phyloP scores from a whole-genome alignment of 2,113 vertebrate genomes.

The Caranx ignobilis region DNA sequence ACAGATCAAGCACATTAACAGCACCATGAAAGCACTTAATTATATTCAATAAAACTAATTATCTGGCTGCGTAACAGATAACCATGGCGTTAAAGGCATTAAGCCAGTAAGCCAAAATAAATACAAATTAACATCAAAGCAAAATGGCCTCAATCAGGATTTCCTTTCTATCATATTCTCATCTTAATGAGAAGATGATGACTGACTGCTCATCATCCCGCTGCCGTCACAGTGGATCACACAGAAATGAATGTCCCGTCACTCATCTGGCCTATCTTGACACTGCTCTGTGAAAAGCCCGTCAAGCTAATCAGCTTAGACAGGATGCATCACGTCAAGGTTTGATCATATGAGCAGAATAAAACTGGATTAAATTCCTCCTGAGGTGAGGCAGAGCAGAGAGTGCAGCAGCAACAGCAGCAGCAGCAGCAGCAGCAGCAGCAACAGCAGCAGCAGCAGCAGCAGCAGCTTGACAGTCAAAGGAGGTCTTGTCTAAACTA shows the following conservation, averaged over 20 bases:
- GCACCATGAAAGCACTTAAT: conserved; percentile 29
- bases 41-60: conserved; percentile 37
- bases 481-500: background rate
- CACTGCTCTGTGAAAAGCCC: conserved; percentile 19
- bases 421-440: too few species aligned
- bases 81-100: conserved; percentile 15
- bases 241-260: conserved; percentile 35
- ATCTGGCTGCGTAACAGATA: conserved; percentile 29
- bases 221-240: conserved; percentile 47
- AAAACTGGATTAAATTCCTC: conserved; percentile 63
- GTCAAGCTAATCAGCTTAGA: conserved; percentile 66
- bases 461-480: conserved; percentile 20
- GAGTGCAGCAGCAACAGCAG: background rate
- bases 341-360: conserved; percentile 67
- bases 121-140: conserved; percentile 23
- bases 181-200: conserved; percentile 63
- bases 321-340: conserved; percentile 6
- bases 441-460: background rate
- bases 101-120: conserved; percentile 38
- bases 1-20: conserved; percentile 19
- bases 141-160: conserved; percentile 26
- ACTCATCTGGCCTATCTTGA: conserved; percentile 29
- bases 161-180: conserved; percentile 43
- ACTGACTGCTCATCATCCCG: conserved; percentile 58
- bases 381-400: conserved; percentile 39